Evolutionary conservation across 2,797 vertebrate species (phyloP).

Genomic region (Oreortyx pictus): DNA sequence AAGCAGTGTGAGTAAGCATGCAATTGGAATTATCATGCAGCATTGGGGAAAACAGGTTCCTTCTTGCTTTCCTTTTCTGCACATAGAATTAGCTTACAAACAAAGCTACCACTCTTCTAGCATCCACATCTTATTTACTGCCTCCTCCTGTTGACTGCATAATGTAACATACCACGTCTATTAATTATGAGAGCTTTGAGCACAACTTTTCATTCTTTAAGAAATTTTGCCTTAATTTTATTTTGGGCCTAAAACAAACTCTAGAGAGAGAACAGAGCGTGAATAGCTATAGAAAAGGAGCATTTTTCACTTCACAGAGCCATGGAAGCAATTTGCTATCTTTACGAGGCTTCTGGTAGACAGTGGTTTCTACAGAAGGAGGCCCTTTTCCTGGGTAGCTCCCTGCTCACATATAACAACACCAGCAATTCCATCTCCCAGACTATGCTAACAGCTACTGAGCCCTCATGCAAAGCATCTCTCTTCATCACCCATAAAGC

Average conservation of each 20-base stretch:
- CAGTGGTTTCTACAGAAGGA: neutral
- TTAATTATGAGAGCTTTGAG: slow-evolving; percentile 17
- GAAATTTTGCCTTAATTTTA: slow-evolving; percentile 1
- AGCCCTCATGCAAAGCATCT: neutral
- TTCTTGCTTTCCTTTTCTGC: slow-evolving; percentile 15
- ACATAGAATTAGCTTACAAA: neutral
- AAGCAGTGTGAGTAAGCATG: neutral
- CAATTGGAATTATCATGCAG: neutral
- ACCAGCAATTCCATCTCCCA: neutral
- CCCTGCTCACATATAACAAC: neutral
- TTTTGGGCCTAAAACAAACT: neutral
- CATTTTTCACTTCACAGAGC: neutral
- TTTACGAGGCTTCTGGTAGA: neutral
- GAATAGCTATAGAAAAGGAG: neutral
- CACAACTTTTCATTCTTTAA: neutral
- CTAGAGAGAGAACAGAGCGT: neutral
- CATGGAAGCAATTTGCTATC: neutral
- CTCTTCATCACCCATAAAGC: neutral
- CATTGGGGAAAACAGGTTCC: slow-evolving; percentile 27
- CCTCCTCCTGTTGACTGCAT: neutral
- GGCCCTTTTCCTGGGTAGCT: neutral
- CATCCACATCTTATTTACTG: neutral
- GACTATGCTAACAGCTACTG: neutral
- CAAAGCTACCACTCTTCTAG: neutral
- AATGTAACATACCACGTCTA: neutral